A percentile compares a stretch with the other conserved stretches of the same genome.
Conservation (phyloP, 1,140 invertebrate genomes). For the Aricia agestis region DNA sequence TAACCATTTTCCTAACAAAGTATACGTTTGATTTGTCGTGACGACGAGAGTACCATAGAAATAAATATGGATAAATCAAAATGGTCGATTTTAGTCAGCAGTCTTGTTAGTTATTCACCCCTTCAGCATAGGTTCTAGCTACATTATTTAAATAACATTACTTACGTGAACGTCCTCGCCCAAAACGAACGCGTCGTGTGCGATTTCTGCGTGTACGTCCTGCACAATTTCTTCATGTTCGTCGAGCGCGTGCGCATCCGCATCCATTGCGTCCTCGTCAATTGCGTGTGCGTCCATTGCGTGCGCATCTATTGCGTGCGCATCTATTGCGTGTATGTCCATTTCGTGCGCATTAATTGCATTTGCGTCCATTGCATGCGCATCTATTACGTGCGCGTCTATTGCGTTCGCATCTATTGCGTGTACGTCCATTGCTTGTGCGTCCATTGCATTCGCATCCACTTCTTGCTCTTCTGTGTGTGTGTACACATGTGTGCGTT, state of each 20-base stretch:
- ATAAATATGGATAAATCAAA: too few relatives aligned
- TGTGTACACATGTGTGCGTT: constrained; percentile 25
- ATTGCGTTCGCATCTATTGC: not conserved
- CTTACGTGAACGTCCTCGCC: constrained; percentile 44
- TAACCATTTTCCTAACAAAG: too few relatives aligned
- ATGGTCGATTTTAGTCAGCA: too few relatives aligned
- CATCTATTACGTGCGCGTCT: not conserved
- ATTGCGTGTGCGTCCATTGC: not conserved
- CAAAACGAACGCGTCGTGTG: constrained; percentile 28
- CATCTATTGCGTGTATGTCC: not conserved
- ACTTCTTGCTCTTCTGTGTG: constrained; percentile 6
- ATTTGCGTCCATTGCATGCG: not conserved
- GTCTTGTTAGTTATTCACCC: too few relatives aligned
- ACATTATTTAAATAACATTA: too few relatives aligned
- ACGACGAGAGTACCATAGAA: too few relatives aligned
- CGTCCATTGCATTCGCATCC: not conserved
- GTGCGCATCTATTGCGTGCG: not conserved
- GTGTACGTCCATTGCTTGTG: not conserved
- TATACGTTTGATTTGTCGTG: too few relatives aligned
- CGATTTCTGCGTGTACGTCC: too few relatives aligned
- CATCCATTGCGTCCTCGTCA: not conserved
- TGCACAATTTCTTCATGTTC: too few relatives aligned
- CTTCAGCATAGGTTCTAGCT: too few relatives aligned
- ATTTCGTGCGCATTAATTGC: not conserved
- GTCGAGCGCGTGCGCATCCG: not conserved